Evolutionary conservation across 2,888 invertebrate genomes (phyloP).

Genomic region (Pyrrhosoma nymphula): DNA sequence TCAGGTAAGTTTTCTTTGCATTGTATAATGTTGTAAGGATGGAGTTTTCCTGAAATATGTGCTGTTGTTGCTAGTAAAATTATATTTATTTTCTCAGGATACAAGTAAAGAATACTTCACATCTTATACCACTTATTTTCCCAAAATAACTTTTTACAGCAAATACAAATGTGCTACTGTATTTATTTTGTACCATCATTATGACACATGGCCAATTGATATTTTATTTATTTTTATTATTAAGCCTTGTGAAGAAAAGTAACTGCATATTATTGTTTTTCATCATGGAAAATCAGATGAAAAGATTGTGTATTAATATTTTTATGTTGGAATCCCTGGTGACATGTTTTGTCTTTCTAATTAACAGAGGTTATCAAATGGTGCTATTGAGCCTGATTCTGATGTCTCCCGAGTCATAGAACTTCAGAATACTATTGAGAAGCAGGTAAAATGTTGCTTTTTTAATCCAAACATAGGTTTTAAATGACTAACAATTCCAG

Average conservation of each 20-base stretch:
- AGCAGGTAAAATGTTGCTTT: slow-evolving; percentile 84
- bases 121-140: background rate
- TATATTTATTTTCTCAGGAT: background rate
- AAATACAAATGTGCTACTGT: background rate
- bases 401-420: slow-evolving; percentile 85
- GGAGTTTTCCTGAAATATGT: background rate
- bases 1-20: background rate
- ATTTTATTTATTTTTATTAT: slow-evolving; percentile 56
- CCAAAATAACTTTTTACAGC: background rate
- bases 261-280: background rate
- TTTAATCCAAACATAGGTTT: slow-evolving; percentile 44
- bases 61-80: background rate
- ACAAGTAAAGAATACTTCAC: slow-evolving; percentile 6
- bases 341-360: slow-evolving; percentile 67
- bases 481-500: slow-evolving; percentile 30
- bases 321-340: slow-evolving; percentile 40
- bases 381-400: slow-evolving; percentile 81
- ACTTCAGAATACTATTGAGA: slow-evolving; percentile 91
- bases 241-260: background rate
- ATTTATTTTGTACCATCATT: slow-evolving; percentile 7
- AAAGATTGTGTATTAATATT: slow-evolving; percentile 72
- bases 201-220: slow-evolving; percentile 55
- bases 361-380: slow-evolving; percentile 81
- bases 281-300: slow-evolving; percentile 63
- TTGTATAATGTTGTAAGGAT: background rate